Conservation (phyloP, 2,797 vertebrate species). For the Bovichtus diacanthus region DNA sequence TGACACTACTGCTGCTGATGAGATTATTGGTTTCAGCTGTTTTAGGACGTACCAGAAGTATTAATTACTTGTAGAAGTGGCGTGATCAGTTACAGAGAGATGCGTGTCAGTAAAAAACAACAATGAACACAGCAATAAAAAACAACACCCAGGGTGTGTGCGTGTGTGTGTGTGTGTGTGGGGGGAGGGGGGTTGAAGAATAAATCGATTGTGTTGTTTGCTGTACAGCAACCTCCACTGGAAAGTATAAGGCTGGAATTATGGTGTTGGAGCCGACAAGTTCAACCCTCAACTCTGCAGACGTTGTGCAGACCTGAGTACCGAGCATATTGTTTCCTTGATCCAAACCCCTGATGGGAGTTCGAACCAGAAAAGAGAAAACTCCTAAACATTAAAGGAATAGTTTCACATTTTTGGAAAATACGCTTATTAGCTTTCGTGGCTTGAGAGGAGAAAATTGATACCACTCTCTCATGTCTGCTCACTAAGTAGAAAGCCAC, state of each 20-base stretch:
- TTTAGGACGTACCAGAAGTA: conserved; percentile 43
- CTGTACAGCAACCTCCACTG: not conserved
- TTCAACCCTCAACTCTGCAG: not conserved
- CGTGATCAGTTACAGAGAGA: conserved; percentile 43
- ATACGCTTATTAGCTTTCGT: not conserved
- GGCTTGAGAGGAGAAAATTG: not conserved
- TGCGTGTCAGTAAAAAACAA: conserved; percentile 52
- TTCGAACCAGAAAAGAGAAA: not conserved
- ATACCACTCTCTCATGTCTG: not conserved
- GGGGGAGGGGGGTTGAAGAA: not conserved
- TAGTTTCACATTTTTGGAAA: conserved; percentile 12
- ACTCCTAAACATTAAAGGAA: conserved; percentile 3
- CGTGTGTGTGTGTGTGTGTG: too few species aligned
- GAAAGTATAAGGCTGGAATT: not conserved
- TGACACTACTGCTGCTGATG: conserved; percentile 66
- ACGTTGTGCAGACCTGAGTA: not conserved
- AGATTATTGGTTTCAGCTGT: conserved; percentile 78
- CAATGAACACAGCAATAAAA: conserved; percentile 26
- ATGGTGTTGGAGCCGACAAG: not conserved
- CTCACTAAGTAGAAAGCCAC: not conserved
- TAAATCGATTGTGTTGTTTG: conserved; percentile 15
- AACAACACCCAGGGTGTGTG: too few species aligned
- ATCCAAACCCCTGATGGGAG: not conserved
- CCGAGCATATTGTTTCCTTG: not conserved
- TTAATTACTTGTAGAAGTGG: conserved; percentile 51